Percentiles rank a stretch among this genome's conserved stretches.
These are phyloP conservation scores for Polydesmus complanatus DNA, from an alignment of 2,888 invertebrate species.

Conservation along the genomic window DNA sequence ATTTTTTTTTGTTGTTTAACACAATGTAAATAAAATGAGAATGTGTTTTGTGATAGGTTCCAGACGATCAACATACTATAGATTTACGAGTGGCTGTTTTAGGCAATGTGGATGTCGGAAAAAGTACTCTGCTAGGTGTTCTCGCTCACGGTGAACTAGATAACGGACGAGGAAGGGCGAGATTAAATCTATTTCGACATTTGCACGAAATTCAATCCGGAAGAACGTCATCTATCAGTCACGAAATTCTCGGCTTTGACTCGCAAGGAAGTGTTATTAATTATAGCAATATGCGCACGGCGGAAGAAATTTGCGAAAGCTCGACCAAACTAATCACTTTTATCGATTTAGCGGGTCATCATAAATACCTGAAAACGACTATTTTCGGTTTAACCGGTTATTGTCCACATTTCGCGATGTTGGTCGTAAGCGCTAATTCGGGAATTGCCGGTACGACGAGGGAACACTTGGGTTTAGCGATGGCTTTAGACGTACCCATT, in stretches of 20 bases:
- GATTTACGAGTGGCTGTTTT: slow-evolving; percentile 85
- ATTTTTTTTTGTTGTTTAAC: not conserved
- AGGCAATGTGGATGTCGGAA: slow-evolving; percentile 93
- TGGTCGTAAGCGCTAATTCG: slow-evolving; percentile 62
- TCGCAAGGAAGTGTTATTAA: slow-evolving; percentile 72
- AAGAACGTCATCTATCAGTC: slow-evolving; percentile 85
- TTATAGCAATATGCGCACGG: slow-evolving; percentile 68
- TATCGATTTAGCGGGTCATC: slow-evolving; percentile 89
- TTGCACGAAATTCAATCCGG: slow-evolving; percentile 90
- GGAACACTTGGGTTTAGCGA: slow-evolving; percentile 68
- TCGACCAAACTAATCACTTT: slow-evolving; percentile 88
- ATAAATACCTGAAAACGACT: slow-evolving; percentile 89
- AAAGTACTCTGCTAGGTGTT: slow-evolving; percentile 88
- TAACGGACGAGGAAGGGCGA: slow-evolving; percentile 85
- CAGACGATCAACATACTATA: slow-evolving; percentile 72
- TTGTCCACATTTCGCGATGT: slow-evolving; percentile 79
- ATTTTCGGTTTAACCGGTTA: slow-evolving; percentile 87
- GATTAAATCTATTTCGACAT: slow-evolving; percentile 83
- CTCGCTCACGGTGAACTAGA: slow-evolving; percentile 90
- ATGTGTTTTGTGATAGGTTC: slow-evolving; percentile 36
- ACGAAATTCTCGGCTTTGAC: slow-evolving; percentile 93
- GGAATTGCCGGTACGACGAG: slow-evolving; percentile 70
- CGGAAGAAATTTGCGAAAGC: slow-evolving; percentile 83
- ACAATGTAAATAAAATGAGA: not conserved
- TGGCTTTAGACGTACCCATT: slow-evolving; percentile 53